phyloP scores from a whole-genome alignment of 2,113 vertebrate species.

The Falcunculus frontatus region DNA sequence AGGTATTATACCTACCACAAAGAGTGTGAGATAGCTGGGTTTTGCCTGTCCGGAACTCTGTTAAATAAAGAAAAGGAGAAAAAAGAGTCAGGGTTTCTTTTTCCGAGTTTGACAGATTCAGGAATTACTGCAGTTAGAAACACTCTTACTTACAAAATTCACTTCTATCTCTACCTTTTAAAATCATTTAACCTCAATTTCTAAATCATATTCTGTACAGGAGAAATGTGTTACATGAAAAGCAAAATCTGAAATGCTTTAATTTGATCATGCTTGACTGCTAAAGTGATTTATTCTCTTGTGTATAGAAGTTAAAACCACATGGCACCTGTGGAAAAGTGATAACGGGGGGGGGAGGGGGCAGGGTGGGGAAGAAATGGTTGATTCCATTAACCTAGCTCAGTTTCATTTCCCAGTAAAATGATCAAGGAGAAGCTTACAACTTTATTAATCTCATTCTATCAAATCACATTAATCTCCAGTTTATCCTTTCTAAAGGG shows the following conservation, averaged over 20 bases:
- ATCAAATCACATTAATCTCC: not conserved
- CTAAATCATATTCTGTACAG: not conserved
- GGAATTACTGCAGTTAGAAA: constrained; percentile 20
- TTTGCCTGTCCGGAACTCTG: constrained; percentile 98
- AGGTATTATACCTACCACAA: constrained; percentile 81
- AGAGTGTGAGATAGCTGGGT: constrained; percentile 96
- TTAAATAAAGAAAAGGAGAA: not conserved
- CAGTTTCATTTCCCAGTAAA: not conserved
- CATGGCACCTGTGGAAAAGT: not conserved
- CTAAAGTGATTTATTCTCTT: not conserved
- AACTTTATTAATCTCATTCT: not conserved
- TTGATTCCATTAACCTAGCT: not conserved
- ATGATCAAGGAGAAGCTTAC: not conserved
- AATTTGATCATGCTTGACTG: not conserved
- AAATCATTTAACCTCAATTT: not conserved
- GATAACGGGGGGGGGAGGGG: not conserved
- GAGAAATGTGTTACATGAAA: not conserved
- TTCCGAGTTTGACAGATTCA: not conserved
- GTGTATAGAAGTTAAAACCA: not conserved
- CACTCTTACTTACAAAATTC: not conserved
- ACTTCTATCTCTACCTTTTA: not conserved
- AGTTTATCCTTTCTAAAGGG: not conserved
- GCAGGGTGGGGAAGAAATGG: fast-evolving
- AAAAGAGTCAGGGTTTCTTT: not conserved
- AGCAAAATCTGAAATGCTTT: not conserved